Conservation (phyloP, 2,797 vertebrate genomes). For the Ceryle rudis region DNA sequence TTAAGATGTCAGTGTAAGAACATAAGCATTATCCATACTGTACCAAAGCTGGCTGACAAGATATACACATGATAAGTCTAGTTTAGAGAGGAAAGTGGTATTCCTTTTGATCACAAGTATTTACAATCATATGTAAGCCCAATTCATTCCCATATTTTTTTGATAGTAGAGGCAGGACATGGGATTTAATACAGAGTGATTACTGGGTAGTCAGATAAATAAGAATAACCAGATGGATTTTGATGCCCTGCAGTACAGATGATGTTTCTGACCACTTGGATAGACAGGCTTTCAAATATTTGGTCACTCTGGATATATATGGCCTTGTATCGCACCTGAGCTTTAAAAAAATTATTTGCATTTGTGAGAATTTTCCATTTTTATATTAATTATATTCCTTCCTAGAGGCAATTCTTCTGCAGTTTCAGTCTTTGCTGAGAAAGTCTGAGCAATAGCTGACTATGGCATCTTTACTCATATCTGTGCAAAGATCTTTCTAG, state of each 20-base stretch:
- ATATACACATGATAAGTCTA: not conserved
- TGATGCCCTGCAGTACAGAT: not conserved
- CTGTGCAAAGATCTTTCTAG: not conserved
- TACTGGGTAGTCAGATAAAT: not conserved
- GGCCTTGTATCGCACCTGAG: fast-evolving
- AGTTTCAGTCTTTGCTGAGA: not conserved
- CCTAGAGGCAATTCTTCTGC: not conserved
- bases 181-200: not conserved
- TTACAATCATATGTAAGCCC: not conserved
- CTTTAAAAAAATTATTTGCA: not conserved
- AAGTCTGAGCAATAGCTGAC: not conserved
- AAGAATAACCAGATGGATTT: not conserved
- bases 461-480: fast-evolving
- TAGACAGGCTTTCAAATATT: not conserved
- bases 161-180: not conserved
- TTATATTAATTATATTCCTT: not conserved
- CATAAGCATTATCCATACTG: conserved; percentile 2
- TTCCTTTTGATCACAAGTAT: conserved; percentile 48
- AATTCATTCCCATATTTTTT: conserved; percentile 15
- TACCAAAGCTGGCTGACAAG: conserved; percentile 40
- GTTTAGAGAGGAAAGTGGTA: not conserved
- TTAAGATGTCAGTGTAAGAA: conserved; percentile 36
- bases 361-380: not conserved
- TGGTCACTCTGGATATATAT: not conserved
- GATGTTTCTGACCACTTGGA: not conserved